Percentiles rank a stretch among this genome's conserved stretches.
phyloP scores from a whole-genome alignment of 2,113 vertebrate genomes.

The Nestor notabilis region DNA sequence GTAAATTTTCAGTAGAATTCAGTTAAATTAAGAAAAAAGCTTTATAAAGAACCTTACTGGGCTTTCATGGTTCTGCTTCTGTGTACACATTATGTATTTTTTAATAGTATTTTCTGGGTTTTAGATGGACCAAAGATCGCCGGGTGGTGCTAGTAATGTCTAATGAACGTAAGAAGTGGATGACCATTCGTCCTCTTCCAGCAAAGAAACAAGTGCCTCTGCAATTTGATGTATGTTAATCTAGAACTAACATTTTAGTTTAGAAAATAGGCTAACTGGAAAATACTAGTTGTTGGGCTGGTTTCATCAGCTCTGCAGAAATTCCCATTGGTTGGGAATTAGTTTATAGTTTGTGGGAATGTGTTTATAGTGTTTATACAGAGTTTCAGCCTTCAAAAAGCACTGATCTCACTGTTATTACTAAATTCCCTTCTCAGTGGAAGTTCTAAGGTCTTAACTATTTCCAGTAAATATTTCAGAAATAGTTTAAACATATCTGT shows the following conservation, averaged over 20 bases:
- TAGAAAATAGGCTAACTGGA: slow-evolving; percentile 4
- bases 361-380: background rate
- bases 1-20: background rate
- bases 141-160: slow-evolving; percentile 93
- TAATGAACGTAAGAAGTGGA: slow-evolving; percentile 94
- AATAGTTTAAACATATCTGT: background rate
- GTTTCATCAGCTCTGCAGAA: background rate
- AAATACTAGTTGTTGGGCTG: background rate
- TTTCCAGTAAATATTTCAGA: background rate
- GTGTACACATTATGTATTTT: background rate
- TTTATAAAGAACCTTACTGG: background rate
- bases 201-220: slow-evolving; percentile 95
- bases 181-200: slow-evolving; percentile 89
- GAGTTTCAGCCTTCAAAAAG: background rate
- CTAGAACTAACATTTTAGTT: slow-evolving; percentile 21
- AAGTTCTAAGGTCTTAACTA: background rate
- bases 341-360: background rate
- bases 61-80: background rate
- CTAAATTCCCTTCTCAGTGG: background rate
- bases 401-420: background rate
- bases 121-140: slow-evolving; percentile 94
- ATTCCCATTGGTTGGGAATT: background rate
- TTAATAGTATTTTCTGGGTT: slow-evolving; percentile 4
- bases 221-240: slow-evolving; percentile 92
- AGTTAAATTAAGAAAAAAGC: background rate